Evolutionary conservation across 2,113 vertebrate species (phyloP).

Genomic region (Sinocyclocheilus anophthalmus): DNA sequence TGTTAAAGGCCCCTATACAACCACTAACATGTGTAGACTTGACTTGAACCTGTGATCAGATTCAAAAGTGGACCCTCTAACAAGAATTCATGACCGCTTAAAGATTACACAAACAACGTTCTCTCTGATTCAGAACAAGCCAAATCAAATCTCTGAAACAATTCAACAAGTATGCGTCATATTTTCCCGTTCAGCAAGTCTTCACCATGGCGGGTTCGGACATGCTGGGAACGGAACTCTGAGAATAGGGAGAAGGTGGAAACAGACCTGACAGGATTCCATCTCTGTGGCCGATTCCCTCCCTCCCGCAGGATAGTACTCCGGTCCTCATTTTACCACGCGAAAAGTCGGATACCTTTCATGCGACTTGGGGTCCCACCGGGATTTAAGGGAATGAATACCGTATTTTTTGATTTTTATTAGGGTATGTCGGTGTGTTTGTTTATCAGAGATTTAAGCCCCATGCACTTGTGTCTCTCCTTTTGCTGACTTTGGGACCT

Average conservation of each 20-base stretch:
- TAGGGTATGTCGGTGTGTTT: not conserved
- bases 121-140: not conserved
- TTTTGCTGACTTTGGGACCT: too few relatives aligned
- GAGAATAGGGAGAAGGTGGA: constrained; percentile 51
- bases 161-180: constrained; percentile 14
- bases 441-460: not conserved
- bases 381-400: not conserved
- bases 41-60: not conserved
- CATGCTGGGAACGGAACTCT: constrained; percentile 50
- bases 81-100: too few relatives aligned
- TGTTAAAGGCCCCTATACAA: too few relatives aligned
- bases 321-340: constrained; percentile 58
- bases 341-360: constrained; percentile 47
- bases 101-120: not conserved
- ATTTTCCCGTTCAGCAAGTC: constrained; percentile 29
- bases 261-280: constrained; percentile 58
- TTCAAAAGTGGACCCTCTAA: not conserved
- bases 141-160: constrained; percentile 1
- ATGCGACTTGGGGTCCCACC: constrained; percentile 19
- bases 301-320: too few relatives aligned
- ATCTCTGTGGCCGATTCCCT: too few relatives aligned
- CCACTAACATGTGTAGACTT: too few relatives aligned
- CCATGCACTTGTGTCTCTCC: too few relatives aligned
- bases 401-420: too few relatives aligned
- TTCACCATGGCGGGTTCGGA: constrained; percentile 46